A percentile compares a stretch with the other conserved stretches of the same genome.
phyloP scores from a whole-genome alignment of 2,888 invertebrate species.

The Luperina nickerlii region DNA sequence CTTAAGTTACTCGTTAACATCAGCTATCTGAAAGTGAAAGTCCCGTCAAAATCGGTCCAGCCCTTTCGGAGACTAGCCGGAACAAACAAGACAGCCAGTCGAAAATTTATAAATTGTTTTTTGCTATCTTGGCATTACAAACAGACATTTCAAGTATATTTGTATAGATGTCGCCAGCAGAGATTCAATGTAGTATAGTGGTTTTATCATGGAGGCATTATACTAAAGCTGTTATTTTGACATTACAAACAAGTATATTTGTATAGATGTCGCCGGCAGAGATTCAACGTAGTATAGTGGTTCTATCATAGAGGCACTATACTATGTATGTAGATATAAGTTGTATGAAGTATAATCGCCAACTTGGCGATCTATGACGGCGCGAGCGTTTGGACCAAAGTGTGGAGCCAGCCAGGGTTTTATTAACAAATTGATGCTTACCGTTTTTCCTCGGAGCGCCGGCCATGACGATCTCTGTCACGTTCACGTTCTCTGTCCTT shows the following conservation, averaged over 20 bases:
- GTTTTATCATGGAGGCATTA: not conserved
- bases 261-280: not conserved
- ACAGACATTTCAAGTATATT: too few species aligned
- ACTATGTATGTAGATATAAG: not conserved
- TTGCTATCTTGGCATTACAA: too few species aligned
- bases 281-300: not conserved
- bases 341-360: not conserved
- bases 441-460: constrained; percentile 83
- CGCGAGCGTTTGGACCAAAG: not conserved
- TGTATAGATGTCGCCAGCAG: not conserved
- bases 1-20: too few species aligned
- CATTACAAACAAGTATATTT: too few species aligned
- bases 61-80: too few species aligned
- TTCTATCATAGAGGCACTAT: not conserved
- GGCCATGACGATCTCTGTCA: constrained; percentile 77
- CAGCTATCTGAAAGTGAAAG: too few species aligned
- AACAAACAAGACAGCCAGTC: too few species aligned
- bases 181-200: not conserved
- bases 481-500: constrained; percentile 76
- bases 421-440: constrained; percentile 40
- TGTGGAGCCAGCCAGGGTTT: not conserved
- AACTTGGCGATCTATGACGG: not conserved
- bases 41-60: too few species aligned
- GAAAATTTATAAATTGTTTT: too few species aligned
- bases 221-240: too few species aligned